Evolutionary conservation across 2,797 vertebrate species (phyloP), one percentile per base, ranked within the genome.

Genomic region (Craterocephalus amniculus): DNA sequence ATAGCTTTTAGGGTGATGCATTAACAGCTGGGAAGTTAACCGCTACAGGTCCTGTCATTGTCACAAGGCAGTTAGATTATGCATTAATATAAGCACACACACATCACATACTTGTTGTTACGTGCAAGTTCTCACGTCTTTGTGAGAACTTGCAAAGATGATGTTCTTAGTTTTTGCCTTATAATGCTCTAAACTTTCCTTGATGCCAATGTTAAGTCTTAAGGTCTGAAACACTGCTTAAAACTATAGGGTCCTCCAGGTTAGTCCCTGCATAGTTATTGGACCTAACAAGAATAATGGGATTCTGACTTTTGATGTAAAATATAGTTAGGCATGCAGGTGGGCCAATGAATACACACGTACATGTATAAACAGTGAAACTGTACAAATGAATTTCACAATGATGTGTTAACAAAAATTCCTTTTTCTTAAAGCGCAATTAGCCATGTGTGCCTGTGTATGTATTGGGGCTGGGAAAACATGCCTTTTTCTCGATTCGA

Each of bases 11-110:
- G 83, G 82, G 74, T 24, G 58, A 74, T 59, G 70, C 75, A 70
- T 63, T 83, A 86, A 89, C 83, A 78, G 81, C 88, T 89, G 86
- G 77, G 66, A 87, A 83, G 79, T 88, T 84, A 78, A 82, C 81
- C 80, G 79, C 85, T 70, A 79, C 76, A 8, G 57, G 67, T 73
- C 68, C 73, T 85, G 70, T 78, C 67, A 80, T 87, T 87, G 81
- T 86, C 72, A 82, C 62, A 74, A 84, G 52, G 77, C 81, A 74
- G 87, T 84, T 87, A 77, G 78, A 83, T 88, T 86, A 85, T 79
- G 66, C 75, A 70, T 76, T 70, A 58, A 83, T 71, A 65, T 51
- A 78, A 40, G 61, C 58, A 38, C 49, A 40, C 58, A 59, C 54
- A 26, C 34, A n/a, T n/a, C n/a, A n/a, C n/a, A n/a, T n/a, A n/a